Base-by-base conservation (phyloP, 1,140 invertebrate species). In the Drosophila serrata region DNA sequence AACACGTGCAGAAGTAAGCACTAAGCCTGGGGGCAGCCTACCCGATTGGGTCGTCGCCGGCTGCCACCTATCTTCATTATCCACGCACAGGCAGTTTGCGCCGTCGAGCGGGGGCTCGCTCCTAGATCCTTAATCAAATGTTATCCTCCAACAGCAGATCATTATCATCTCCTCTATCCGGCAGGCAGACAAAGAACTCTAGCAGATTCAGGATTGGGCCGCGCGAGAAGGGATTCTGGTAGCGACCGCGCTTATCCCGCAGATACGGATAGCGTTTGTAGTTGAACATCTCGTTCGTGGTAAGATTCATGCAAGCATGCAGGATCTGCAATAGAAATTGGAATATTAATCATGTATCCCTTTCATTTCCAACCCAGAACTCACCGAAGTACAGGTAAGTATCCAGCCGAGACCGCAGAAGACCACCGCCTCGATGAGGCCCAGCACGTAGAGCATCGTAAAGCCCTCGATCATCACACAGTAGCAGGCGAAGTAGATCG, bases 281-380 rank as follows among this genome's bases (percentile, higher is more conserved):
- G 93, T 98, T 98, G 82, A 98, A 97, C 95, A 97, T 97, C 93
- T 98, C 98, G 91, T 98, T 99, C 17, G 97, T 98, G 9, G 98
- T 99, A 15, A 98, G 93, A 93, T 98, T 98, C 95, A 97, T 96
- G 79, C 96, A 97, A 3, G 97, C 97, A 91, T 97, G 96, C 9
- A 97, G 93, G 35, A 97, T 95, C 96, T 97, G 92, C 46, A 94
- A 42, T 1, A 0, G 5, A 33, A 40, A n/a, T 4, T 6, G 5
- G 2, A 2, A 17, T 7, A 6, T 17, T 35, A 11, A 11, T 13
- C 0, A 11, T 6, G 9, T 5, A 53, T 15, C 5, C 8, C 3
- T 24, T 2, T n/a, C 1, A 24, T 37, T 37, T 1, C 5, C 31
- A 6, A 0, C 0, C 4, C 19, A 2, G 4, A 15, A 31, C 95